Evolutionary conservation across 2,797 vertebrate genomes (phyloP).

Genomic region (Enteromius fasciolatus): DNA sequence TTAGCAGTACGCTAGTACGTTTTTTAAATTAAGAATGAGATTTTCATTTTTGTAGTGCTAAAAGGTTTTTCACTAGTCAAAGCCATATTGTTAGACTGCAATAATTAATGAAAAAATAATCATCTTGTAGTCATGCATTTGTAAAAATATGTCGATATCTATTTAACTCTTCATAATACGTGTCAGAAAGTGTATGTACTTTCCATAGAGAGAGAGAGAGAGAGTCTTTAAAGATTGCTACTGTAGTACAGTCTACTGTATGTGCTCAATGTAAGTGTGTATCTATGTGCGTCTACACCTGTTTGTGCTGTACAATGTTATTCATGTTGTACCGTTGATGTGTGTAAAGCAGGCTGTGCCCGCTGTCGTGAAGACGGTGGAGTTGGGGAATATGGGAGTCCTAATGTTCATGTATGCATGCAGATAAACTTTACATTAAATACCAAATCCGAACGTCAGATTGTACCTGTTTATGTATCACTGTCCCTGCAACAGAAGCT

Average conservation of each 20-base stretch:
- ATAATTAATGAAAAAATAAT: constrained; percentile 82
- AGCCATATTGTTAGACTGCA: constrained; percentile 98
- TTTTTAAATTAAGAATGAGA: constrained; percentile 49
- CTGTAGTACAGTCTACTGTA: constrained; percentile 54
- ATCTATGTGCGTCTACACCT: constrained; percentile 52
- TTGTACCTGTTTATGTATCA: constrained; percentile 63
- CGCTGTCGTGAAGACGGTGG: constrained; percentile 56
- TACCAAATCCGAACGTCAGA: constrained; percentile 49
- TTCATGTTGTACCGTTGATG: constrained; percentile 55
- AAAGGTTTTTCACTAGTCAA: constrained; percentile 89
- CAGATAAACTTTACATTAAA: constrained; percentile 63
- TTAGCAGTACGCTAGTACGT: constrained; percentile 27
- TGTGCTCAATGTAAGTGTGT: constrained; percentile 59
- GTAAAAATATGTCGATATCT: constrained; percentile 59
- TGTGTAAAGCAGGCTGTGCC: constrained; percentile 62
- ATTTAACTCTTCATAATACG: constrained; percentile 60
- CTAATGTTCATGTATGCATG: constrained; percentile 69
- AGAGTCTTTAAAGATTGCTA: constrained; percentile 41
- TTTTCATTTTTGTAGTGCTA: constrained; percentile 75
- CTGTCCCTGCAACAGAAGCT: constrained; percentile 75
- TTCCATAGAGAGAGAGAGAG: constrained; percentile 58
- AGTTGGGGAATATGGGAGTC: constrained; percentile 70
- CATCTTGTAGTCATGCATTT: constrained; percentile 67
- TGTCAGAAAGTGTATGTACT: constrained; percentile 64
- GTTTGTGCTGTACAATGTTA: constrained; percentile 57